Base-by-base conservation (phyloP, 2,888 invertebrate species). In the Nemotelus pantherinus region DNA sequence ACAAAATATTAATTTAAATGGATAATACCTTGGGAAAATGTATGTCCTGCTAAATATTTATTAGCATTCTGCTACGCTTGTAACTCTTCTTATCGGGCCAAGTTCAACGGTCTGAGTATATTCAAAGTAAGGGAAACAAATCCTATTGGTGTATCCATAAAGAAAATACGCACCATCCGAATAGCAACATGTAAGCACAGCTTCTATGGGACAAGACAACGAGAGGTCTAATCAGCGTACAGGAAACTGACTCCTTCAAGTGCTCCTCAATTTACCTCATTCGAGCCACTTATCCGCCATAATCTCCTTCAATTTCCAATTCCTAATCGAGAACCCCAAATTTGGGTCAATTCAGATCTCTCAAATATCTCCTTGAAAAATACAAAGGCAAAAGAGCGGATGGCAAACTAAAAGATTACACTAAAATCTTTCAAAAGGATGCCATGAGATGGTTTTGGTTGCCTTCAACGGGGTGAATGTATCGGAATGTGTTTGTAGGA, bases 251-350 rank as follows among this genome's bases (percentile, higher is more conserved):
- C 74, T 48, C 74, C 41, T 63, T 60, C 50, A 55, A 74, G 74
- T 63, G 60, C 47, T 74, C 44, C 74, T 74, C 60, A 74, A 74
- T 74, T 74, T 74, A 74, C 74, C 74, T 74, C 74, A 63, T 74
- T 74, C 74, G 63, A 63, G 39, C 74, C 74, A 74, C 74, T 74
- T 74, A 74, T 74, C 60, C 60, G 41, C 63, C 74, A 60, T 74
- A 74, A 74, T 60, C 74, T 63, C 41, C 70, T 55, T 55, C 70
- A 70, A 70, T 70, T 74, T 74, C 50, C 74, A 74, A 60, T 74
- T 74, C 63, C 74, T 63, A 74, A 74, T 74, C 60, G 60, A 74
- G 60, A 50, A 41, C 74, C 60, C 48, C 60, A 74, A 74, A 74
- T 74, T 47, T 74, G 74, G 63, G 74, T 74, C 74, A 74, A 63